These are phyloP conservation scores for Amazona guildingii DNA, from an alignment of 2,113 vertebrate genomes.

Conservation along the genomic window DNA sequence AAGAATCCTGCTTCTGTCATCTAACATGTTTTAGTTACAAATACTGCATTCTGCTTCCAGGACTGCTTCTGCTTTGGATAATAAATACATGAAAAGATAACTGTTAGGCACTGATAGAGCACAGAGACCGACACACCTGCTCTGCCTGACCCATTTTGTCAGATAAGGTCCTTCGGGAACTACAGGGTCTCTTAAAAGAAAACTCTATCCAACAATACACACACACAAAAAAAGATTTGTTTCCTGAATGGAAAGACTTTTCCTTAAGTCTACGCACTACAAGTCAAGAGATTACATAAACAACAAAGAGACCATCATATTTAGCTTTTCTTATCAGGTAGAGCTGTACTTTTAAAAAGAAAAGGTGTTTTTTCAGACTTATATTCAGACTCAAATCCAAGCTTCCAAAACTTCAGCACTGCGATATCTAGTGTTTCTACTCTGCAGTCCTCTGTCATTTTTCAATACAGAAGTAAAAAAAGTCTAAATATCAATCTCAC, in stretches of 20 bases:
- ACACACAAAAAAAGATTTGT: neutral
- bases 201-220: neutral
- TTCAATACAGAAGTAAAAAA: neutral
- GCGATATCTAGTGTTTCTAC: neutral
- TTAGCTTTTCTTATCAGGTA: neutral
- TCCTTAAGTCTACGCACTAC: neutral
- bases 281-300: neutral
- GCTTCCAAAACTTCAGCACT: neutral
- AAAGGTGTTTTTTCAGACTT: neutral
- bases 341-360: fast-evolving
- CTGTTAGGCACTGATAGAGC: neutral
- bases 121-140: neutral
- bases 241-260: neutral
- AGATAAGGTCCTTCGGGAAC: neutral
- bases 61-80: neutral
- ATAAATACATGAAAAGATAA: neutral
- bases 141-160: neutral
- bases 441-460: neutral
- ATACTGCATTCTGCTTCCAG: neutral
- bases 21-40: neutral
- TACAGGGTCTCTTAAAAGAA: neutral
- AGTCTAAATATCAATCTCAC: neutral
- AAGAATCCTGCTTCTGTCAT: neutral
- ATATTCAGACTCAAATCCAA: neutral
- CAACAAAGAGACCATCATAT: neutral